Evolutionary conservation across 2,113 vertebrate genomes (phyloP), one percentile per base, ranked within the genome.

Genomic region (Willisornis vidua): DNA sequence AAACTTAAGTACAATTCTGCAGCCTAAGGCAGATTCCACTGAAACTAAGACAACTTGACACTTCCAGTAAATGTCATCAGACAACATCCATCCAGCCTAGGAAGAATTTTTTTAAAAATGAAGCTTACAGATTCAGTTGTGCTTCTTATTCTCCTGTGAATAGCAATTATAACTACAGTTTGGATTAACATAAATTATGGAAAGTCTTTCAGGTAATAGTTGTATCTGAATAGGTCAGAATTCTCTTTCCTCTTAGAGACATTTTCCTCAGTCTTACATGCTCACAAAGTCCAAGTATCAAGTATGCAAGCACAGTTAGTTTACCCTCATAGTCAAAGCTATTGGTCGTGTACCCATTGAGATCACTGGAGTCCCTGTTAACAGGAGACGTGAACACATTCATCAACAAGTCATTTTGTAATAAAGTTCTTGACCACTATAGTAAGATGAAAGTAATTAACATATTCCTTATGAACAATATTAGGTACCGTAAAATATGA

Each of bases 1-100:
- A 92, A 95, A 88, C 67, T 41, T 19, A 57, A 91, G 61, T 35
- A 83, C n/a, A 92, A 86, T n/a, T 63, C 80, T 80, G 26, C 23
- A 87, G 59, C 78, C 82, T 76, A 91, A 79, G 79, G 89, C 87
- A 84, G 62, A 93, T 74, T 96, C 84, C 77, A 90, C 46, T 63
- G 75, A 94, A 96, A 77, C 57, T 62, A 87, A 94, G 76, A 61
- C 20, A 91, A 71, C 26, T 70, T 93, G 87, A 85, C 72, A 73
- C 70, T 91, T 87, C 41, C 52, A 81, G 71, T 58, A 93, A 89
- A 94, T 58, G 46, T 67, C 9, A 0, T 73, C 41, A 87, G 82
- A 92, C 45, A 94, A 54, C 39, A 85, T 43, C 33, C 48, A 83
- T 39, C 48, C 81, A 77, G 61, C n/a, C 58, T 45, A 59, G 52